Evolutionary conservation across 2,888 invertebrate species (phyloP).

Genomic region (Brachyptera putata): DNA sequence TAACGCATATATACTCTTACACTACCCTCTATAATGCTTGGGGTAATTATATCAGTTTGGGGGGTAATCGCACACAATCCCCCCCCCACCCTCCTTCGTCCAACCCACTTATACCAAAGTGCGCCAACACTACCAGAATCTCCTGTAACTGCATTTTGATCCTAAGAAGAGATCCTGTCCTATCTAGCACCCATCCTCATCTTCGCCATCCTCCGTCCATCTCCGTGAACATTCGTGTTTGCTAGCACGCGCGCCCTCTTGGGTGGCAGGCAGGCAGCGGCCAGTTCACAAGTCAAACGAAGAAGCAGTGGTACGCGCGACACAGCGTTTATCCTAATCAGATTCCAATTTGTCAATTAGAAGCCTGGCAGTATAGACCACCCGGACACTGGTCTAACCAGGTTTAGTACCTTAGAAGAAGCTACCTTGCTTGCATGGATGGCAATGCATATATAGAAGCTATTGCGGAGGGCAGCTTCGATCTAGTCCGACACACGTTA

Average conservation of each 20-base stretch:
- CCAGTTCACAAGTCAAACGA: background rate
- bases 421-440: background rate
- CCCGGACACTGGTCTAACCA: slow-evolving; percentile 27
- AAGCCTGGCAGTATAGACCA: slow-evolving; percentile 47
- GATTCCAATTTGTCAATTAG: slow-evolving; percentile 70
- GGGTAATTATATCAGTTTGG: no score
- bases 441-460: no score
- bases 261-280: slow-evolving; percentile 46
- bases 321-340: slow-evolving; percentile 49
- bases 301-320: slow-evolving; percentile 7
- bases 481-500: background rate
- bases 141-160: no score
- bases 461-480: background rate
- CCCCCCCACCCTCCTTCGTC: no score
- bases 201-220: background rate
- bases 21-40: no score
- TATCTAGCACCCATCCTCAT: background rate
- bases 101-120: no score
- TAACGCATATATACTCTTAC: no score
- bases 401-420: background rate
- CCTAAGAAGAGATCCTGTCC: no score
- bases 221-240: background rate
- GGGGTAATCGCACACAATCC: no score
- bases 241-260: slow-evolving; percentile 44
- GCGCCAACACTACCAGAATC: no score